These are phyloP conservation scores for Ashinkailepas kermadecensis DNA, from an alignment of 2,888 invertebrate genomes.

Conservation along the genomic window DNA sequence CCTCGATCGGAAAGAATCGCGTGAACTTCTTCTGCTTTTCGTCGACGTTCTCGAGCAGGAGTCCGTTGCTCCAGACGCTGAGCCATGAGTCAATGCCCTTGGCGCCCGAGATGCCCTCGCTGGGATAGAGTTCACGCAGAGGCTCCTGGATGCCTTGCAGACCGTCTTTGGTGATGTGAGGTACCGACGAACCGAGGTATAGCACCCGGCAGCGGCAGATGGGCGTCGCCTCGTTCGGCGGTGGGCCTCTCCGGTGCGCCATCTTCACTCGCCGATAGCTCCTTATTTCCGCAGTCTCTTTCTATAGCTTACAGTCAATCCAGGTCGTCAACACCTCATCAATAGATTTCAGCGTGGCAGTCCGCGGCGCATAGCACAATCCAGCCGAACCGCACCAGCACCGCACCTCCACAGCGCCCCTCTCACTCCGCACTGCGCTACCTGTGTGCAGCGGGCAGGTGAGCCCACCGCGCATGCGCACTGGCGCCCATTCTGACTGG, in stretches of 20 bases:
- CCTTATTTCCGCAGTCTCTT: neutral
- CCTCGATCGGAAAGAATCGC: slow-evolving; percentile 90
- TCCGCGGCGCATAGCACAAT: neutral
- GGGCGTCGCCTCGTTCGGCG: slow-evolving; percentile 60
- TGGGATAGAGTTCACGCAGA: slow-evolving; percentile 87
- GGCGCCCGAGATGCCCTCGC: slow-evolving; percentile 79
- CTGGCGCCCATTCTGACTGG: neutral
- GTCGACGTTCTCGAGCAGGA: slow-evolving; percentile 86
- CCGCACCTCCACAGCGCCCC: neutral
- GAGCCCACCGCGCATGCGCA: neutral
- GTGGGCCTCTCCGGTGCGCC: slow-evolving; percentile 32
- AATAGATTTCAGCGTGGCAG: too few species aligned
- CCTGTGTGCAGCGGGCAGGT: neutral
- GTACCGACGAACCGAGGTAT: slow-evolving; percentile 92
- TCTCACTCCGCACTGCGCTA: slow-evolving; percentile 1
- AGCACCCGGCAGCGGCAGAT: slow-evolving; percentile 94
- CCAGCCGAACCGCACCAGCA: neutral
- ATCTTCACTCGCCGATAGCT: slow-evolving; percentile 25
- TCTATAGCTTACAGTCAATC: too few species aligned
- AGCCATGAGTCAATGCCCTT: slow-evolving; percentile 93
- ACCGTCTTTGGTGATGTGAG: slow-evolving; percentile 95
- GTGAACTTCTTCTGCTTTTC: slow-evolving; percentile 90
- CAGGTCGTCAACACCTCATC: neutral
- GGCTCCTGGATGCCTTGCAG: slow-evolving; percentile 96
- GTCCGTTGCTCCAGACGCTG: slow-evolving; percentile 94